Evolutionary conservation across 2,797 vertebrate species (phyloP), one percentile per base, ranked within the genome.

Genomic region (Mus minutoides): DNA sequence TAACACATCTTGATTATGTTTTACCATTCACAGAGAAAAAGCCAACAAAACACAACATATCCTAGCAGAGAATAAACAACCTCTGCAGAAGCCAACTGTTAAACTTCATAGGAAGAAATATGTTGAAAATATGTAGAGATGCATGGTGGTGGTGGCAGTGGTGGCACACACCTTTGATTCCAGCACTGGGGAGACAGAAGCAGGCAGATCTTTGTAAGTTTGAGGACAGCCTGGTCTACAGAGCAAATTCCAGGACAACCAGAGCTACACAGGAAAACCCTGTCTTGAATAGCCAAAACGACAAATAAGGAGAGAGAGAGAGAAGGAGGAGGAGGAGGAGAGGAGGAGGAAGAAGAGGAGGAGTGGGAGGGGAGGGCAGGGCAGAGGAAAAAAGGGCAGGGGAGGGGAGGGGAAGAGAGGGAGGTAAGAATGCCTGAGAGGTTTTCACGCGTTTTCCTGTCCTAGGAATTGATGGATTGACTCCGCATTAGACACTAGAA

Each of bases 21-120:
- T 96, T 91, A 58, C 43, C 86, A 96, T 49, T 85, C 40, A 94
- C 75, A 78, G 80, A 97, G 67, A 67, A 92, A 93, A 95, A 82
- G 83, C 1, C n/a, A 94, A 89, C 22, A 84, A 77, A 54, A 54
- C 22, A 84, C 73, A 54, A 54, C 37, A 31, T 31, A 49, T 73
- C 17, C 24, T 73, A 56, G 69, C 17, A 49, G 78, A 96, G 62
- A 94, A 88, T 54, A 90, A 94, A 88, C 31, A 21, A 17, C 6
- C 46, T 85, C 21, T 95, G 64, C 26, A 82, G 69, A 21, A 37
- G 64, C 31, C 92, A 96, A 78, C 60, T 92, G 37, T 89, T 88
- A 82, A 76, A 93, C 22, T 37, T 10, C 12, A 6, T 29, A 69
- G 49, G 11, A 73, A 40, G 46, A 94, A 92, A 79, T 62, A 76